Conservation (phyloP, 1,140 invertebrate species). For the Drosophila nebulosa region DNA sequence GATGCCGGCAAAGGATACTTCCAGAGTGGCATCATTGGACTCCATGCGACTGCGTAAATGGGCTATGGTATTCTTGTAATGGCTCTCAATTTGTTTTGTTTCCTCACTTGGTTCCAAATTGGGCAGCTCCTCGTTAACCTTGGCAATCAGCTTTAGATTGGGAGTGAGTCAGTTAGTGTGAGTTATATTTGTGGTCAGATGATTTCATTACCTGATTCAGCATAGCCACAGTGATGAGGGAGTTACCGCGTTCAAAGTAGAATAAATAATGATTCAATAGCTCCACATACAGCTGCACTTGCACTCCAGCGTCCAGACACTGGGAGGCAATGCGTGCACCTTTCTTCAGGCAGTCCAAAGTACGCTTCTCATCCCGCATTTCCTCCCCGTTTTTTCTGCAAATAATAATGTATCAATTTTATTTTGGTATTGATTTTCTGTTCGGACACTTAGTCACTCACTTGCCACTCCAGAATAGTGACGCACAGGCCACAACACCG, state of each 20-base stretch:
- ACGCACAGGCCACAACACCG: slow-evolving; percentile 94
- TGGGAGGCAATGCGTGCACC: slow-evolving; percentile 96
- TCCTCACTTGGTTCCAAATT: slow-evolving; percentile 96
- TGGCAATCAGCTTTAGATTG: slow-evolving; percentile 90
- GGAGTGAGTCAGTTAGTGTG: background rate
- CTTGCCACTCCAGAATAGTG: slow-evolving; percentile 98
- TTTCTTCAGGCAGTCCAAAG: slow-evolving; percentile 97
- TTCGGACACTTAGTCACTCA: slow-evolving; percentile 13
- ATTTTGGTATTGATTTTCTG: background rate
- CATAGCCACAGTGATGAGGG: slow-evolving; percentile 85
- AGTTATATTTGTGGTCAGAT: too few relatives aligned
- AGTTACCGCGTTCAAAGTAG: slow-evolving; percentile 96
- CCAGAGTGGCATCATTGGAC: slow-evolving; percentile 84
- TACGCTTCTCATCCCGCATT: slow-evolving; percentile 93
- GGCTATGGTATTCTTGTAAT: slow-evolving; percentile 94
- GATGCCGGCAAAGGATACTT: slow-evolving; percentile 80
- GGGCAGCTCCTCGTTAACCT: slow-evolving; percentile 95
- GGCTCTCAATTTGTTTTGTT: slow-evolving; percentile 96
- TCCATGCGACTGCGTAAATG: slow-evolving; percentile 87
- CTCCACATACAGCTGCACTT: slow-evolving; percentile 97
- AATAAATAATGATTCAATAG: slow-evolving; percentile 97
- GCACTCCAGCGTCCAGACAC: slow-evolving; percentile 98
- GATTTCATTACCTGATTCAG: slow-evolving; percentile 82
- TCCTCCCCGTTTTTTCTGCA: slow-evolving; percentile 82
- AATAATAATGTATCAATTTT: slow-evolving; percentile 36